Evolutionary conservation across 2,888 invertebrate species (phyloP), one percentile per base, ranked within the genome.

Genomic region (Mythimna loreyi): DNA sequence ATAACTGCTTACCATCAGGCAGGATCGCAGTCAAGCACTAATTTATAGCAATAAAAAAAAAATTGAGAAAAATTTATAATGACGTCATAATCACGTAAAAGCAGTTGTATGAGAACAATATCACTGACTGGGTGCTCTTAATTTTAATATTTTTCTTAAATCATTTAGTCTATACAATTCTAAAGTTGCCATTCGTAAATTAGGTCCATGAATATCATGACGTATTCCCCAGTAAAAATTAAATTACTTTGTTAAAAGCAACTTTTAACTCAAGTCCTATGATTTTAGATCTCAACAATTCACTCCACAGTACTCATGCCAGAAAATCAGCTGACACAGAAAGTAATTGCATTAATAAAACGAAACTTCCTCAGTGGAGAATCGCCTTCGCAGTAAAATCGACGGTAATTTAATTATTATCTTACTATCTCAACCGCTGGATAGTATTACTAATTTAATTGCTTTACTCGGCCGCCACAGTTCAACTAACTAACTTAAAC

Each of bases 401-500:
- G 59, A 70, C 75, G 77, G 63, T 78, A 81, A 81, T 84, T 83
- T 67, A 74, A 78, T 84, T 84, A 84, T 74, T 66, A 80, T 80
- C 73, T 75, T 71, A 80, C 67, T 75, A 78, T 81, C 77, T 74
- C 67, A 77, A 83, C 80, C 80, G 60, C 82, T 61, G 80, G 78
- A 78, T 82, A 73, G 78, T 78, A 78, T 81, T 81, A 81, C 82
- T 87, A 87, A 88, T 87, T 85, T 77, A 82, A 87, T 88, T 82
- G 82, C 62, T 76, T 60, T 52, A 84, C 81, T 81, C 68, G 82
- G 82, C 78, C 77, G 80, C 81, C 71, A 74, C 86, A 88, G 89
- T 86, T 88, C 86, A 83, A 84, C 81, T 91, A 88, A 91, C 89
- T 90, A 87, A 85, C 87, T 89, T 88, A 86, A 87, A 86, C 84